phyloP scores from a whole-genome alignment of 2,888 invertebrate species.

The Gymnoscelis rufifasciata region DNA sequence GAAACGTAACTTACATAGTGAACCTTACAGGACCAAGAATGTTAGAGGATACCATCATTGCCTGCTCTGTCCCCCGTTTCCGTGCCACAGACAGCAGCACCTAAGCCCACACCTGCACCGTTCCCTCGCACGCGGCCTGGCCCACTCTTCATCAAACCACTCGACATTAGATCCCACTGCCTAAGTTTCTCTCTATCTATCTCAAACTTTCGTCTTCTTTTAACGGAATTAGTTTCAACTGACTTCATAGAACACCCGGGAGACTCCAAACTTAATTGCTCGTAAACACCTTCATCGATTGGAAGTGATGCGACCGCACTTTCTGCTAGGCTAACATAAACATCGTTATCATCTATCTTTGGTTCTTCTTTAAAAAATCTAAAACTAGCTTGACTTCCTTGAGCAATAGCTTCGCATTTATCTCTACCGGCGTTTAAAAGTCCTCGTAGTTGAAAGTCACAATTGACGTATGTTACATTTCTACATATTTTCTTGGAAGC shows the following conservation, averaged over 20 bases:
- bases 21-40: slow-evolving; percentile 67
- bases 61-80: slow-evolving; percentile 70
- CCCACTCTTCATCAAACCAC: slow-evolving; percentile 82
- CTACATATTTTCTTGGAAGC: slow-evolving; percentile 75
- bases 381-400: slow-evolving; percentile 25
- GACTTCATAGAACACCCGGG: slow-evolving; percentile 35
- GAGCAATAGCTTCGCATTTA: slow-evolving; percentile 33
- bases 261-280: slow-evolving; percentile 71
- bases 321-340: slow-evolving; percentile 73
- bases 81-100: slow-evolving; percentile 59
- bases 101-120: slow-evolving; percentile 54
- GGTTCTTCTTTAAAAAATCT: slow-evolving; percentile 45
- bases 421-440: slow-evolving; percentile 53
- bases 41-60: slow-evolving; percentile 76
- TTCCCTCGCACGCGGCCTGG: slow-evolving; percentile 62
- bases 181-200: slow-evolving; percentile 91
- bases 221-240: slow-evolving; percentile 22
- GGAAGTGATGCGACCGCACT: slow-evolving; percentile 43
- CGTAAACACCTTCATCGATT: slow-evolving; percentile 78
- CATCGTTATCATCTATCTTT: slow-evolving; percentile 69
- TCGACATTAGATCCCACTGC: slow-evolving; percentile 94
- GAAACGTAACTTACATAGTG: slow-evolving; percentile 70
- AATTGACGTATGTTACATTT: slow-evolving; percentile 90
- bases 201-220: slow-evolving; percentile 74
- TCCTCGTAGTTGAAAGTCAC: slow-evolving; percentile 77